A percentile compares a stretch with the other conserved stretches of the same genome.
Conservation (phyloP, 2,113 vertebrate species). For the Hippotragus niger region DNA sequence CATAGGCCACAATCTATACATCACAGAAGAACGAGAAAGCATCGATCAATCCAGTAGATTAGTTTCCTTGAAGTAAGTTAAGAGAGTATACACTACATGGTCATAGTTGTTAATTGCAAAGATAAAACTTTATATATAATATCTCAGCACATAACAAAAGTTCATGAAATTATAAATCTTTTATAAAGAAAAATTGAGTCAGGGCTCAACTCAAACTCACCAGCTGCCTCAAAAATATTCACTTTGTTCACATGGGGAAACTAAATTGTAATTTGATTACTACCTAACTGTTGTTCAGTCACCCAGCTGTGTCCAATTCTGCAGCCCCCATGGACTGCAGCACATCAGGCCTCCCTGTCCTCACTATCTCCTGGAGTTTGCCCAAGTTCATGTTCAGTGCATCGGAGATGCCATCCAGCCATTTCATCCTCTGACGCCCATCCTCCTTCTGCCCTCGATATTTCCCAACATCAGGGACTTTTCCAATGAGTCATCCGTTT, state of each 20-base stretch:
- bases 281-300: background rate
- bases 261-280: background rate
- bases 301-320: accelerated
- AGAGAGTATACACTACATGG: background rate
- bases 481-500: background rate
- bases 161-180: background rate
- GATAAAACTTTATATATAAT: background rate
- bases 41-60: background rate
- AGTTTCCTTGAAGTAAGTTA: background rate
- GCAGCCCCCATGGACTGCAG: background rate
- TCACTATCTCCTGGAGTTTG: background rate
- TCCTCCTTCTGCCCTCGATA: background rate
- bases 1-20: background rate
- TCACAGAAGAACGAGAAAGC: background rate
- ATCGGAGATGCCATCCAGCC: background rate
- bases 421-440: background rate
- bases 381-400: background rate
- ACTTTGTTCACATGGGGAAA: background rate
- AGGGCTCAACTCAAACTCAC: background rate
- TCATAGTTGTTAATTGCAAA: background rate
- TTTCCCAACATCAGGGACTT: background rate
- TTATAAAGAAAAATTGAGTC: background rate
- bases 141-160: background rate
- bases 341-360: background rate
- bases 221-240: background rate